Conservation (phyloP, 2,797 vertebrate genomes). For the Phyllotis vaccarum region DNA sequence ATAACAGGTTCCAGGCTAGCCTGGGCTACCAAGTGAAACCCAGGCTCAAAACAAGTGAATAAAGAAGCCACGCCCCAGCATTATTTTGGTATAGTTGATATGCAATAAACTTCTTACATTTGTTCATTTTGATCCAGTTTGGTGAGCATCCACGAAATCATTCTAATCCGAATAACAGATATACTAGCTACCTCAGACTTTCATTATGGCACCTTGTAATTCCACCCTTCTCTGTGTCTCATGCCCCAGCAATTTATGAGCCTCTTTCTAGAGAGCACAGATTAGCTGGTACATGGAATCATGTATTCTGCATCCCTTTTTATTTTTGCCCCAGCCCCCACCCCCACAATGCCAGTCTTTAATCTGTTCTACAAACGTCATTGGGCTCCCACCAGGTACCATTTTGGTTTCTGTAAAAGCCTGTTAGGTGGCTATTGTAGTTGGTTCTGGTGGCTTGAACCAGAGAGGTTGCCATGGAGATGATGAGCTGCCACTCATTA, state of each 20-base stretch:
- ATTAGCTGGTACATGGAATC: neutral
- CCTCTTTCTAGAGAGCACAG: neutral
- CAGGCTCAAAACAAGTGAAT: neutral
- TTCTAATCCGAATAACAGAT: neutral
- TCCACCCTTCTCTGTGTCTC: neutral
- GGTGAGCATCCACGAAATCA: neutral
- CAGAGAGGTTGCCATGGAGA: slow-evolving; percentile 31
- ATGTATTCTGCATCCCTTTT: neutral
- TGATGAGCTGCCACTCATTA: neutral
- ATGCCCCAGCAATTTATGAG: neutral
- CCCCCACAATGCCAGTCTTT: neutral
- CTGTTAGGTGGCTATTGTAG: neutral
- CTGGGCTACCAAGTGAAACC: neutral
- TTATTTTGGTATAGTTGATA: neutral
- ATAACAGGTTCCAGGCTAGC: neutral
- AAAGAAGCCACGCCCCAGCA: neutral
- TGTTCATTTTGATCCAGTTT: neutral
- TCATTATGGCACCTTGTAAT: neutral
- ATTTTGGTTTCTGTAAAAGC: neutral
- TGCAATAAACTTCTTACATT: neutral
- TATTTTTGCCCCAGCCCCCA: neutral
- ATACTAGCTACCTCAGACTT: neutral
- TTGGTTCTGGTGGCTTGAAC: neutral
- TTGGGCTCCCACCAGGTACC: neutral
- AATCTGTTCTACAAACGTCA: neutral